phyloP scores from a whole-genome alignment of 2,113 vertebrate species.

The Capreolus pygargus region DNA sequence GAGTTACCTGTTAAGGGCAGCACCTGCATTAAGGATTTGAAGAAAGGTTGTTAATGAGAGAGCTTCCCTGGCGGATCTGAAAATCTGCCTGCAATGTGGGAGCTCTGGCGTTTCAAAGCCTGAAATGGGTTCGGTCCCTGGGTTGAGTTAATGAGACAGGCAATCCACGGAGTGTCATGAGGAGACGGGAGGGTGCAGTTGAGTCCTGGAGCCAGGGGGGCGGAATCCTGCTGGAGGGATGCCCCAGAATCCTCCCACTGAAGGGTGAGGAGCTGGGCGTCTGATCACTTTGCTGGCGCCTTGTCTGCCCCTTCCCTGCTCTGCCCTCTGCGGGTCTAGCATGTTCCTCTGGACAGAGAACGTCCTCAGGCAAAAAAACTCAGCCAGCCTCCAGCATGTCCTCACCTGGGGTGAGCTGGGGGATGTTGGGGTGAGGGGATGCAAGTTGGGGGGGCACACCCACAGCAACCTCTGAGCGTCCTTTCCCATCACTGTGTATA shows the following conservation, averaged over 20 bases:
- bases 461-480: background rate
- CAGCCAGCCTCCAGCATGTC: fast-evolving
- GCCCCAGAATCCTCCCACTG: fast-evolving
- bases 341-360: background rate
- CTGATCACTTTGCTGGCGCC: fast-evolving
- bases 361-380: background rate
- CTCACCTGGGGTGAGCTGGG: background rate
- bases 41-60: background rate
- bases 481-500: background rate
- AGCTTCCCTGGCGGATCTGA: background rate
- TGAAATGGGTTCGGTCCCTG: background rate
- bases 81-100: background rate
- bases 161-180: fast-evolving
- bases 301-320: no score
- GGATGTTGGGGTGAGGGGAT: background rate
- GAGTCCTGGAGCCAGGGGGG: fast-evolving
- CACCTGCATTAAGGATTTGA: no score
- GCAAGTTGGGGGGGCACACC: background rate
- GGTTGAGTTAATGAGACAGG: background rate
- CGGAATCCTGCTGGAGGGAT: background rate
- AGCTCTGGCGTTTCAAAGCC: background rate
- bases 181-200: background rate
- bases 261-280: fast-evolving
- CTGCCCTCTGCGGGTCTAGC: background rate
- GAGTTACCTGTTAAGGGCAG: background rate